Base-by-base conservation (phyloP, 2,797 vertebrate genomes). In the Staurois parvus region DNA sequence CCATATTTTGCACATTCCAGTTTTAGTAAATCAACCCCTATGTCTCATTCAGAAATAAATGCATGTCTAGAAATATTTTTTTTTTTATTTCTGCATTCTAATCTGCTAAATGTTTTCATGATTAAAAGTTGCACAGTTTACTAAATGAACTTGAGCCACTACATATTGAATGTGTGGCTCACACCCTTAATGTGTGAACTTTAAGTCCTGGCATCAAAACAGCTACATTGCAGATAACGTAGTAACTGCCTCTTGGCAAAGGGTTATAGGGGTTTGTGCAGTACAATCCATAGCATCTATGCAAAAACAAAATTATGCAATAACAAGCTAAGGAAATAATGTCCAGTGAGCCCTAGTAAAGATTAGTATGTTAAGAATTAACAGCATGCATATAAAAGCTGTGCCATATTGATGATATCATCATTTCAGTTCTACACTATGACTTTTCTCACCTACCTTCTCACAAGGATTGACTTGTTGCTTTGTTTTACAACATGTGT, bases 341-440 rank as follows among this genome's bases (percentile, higher is more conserved):
- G 52, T 3, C 29, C 74, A 77, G 13, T 48, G 13, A 32, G 7
- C 30, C 17, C 62, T 42, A 59, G n/a, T 78, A 59, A 62, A 84
- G 67, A 78, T 84, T 72, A 72, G 56, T 30, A 32, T 12, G 19
- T 62, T 56, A 12, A 21, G 13, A 37, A 68, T 68, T 70, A 84
- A 45, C 24, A 29, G 26, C 67, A 72, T 19, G 37, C 40, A 29
- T 64, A 77, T 70, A 77, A 77, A 72, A 56, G 21, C 21, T 3
- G 17, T 40, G 24, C 17, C 45, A 24, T 0, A 12, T 5, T 29
- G 73, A 76, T 24, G 21, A n/a, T 15, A 15, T 17, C 26, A 10
- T 56, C 28, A 13, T 72, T 2, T 11, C 68, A 26, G 15, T 3
- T 42, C 8, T 56, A 62, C 82, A 79, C 4, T 6, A 84, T 84